phyloP scores from a whole-genome alignment of 2,797 vertebrate genomes.

The Lagothrix lagotricha region DNA sequence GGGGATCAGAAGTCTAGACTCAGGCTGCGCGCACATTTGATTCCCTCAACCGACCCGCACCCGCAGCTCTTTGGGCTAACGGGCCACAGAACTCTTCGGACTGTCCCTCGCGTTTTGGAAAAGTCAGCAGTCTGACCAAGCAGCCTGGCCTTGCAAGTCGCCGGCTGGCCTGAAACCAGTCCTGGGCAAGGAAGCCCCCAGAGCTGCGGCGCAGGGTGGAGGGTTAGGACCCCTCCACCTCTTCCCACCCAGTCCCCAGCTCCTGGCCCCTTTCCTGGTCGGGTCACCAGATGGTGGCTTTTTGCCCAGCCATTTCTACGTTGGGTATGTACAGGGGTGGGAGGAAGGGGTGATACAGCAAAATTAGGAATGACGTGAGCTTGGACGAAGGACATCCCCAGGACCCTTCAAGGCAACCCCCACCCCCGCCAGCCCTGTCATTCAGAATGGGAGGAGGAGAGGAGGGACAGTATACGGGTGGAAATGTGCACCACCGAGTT shows the following conservation, averaged over 20 bases:
- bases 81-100: too few relatives aligned
- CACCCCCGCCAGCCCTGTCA: not conserved
- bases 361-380: not conserved
- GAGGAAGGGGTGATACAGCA: not conserved
- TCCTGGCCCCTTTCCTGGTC: not conserved
- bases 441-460: not conserved
- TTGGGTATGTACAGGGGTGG: not conserved
- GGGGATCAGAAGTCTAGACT: not conserved
- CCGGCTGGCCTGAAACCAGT: not conserved
- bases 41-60: not conserved
- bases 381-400: not conserved
- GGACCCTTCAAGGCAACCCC: not conserved
- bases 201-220: rapidly evolving
- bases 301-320: not conserved
- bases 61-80: not conserved
- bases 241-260: rapidly evolving
- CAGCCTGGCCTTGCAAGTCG: not conserved
- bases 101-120: not conserved
- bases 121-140: not conserved
- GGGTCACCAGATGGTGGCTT: not conserved
- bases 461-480: rapidly evolving
- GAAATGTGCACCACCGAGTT: not conserved
- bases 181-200: rapidly evolving
- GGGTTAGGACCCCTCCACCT: not conserved
- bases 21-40: not conserved